Evolutionary conservation across 1,140 invertebrate genomes (phyloP).

Genomic region (Trachymyrmex cornetzi): DNA sequence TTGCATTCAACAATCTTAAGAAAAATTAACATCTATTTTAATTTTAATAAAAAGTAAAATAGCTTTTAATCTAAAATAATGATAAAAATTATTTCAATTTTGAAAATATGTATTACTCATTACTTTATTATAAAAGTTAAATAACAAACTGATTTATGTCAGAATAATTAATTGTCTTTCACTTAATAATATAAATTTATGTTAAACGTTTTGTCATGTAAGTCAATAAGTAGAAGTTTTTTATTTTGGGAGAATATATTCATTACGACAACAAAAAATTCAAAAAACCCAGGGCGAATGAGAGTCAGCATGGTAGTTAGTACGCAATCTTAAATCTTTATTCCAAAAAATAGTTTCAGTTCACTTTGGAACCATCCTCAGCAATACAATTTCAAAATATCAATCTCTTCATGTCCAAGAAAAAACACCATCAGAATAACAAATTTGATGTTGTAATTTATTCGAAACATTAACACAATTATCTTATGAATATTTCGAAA

Average conservation of each 20-base stretch:
- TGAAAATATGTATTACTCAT: not conserved
- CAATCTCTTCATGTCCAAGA: too few relatives aligned
- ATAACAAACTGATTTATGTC: not conserved
- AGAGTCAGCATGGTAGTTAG: too few relatives aligned
- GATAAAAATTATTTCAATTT: not conserved
- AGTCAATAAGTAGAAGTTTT: slow-evolving; percentile 7
- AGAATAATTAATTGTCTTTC: not conserved
- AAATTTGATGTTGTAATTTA: too few relatives aligned
- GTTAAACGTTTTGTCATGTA: not conserved
- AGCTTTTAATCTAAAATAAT: not conserved
- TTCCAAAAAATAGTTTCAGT: too few relatives aligned
- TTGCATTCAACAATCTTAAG: not conserved
- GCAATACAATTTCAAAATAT: too few relatives aligned
- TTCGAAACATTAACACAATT: too few relatives aligned
- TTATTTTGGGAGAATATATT: not conserved
- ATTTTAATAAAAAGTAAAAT: slow-evolving; percentile 7
- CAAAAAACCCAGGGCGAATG: too few relatives aligned
- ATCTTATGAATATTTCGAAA: too few relatives aligned
- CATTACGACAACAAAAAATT: not conserved
- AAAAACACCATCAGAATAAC: too few relatives aligned
- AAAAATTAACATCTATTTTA: not conserved
- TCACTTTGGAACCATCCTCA: too few relatives aligned
- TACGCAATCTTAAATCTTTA: too few relatives aligned
- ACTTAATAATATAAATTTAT: not conserved
- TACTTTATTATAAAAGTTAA: slow-evolving; percentile 6